Conservation (phyloP, 2,113 vertebrate species). For the Pachypanchax playfairii region DNA sequence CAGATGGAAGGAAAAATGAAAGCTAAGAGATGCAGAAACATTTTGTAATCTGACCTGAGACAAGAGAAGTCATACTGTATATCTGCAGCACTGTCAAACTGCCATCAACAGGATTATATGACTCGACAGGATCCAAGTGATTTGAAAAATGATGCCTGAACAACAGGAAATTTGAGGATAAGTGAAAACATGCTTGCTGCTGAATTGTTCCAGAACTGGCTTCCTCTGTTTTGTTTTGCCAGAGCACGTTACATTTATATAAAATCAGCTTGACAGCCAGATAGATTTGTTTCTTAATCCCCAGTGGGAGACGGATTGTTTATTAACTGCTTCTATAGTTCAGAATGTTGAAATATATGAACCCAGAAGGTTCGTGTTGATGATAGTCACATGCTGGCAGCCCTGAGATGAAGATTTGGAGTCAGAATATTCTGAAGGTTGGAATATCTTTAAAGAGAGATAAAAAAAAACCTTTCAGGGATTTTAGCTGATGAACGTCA, state of each 20-base stretch:
- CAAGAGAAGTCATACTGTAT: slow-evolving; percentile 48
- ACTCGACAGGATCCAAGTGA: slow-evolving; percentile 66
- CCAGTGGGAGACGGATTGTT: too few species aligned
- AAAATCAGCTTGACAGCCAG: too few species aligned
- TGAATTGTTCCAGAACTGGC: slow-evolving; percentile 26
- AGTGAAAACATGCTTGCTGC: slow-evolving; percentile 74
- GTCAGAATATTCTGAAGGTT: slow-evolving; percentile 35
- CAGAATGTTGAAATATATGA: slow-evolving; percentile 33
- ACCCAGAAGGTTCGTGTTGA: slow-evolving; percentile 31
- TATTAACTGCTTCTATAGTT: too few species aligned
- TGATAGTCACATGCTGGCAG: slow-evolving; percentile 28
- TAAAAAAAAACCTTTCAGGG: too few species aligned
- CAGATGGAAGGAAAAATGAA: slow-evolving; percentile 26
- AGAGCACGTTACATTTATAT: slow-evolving; percentile 15
- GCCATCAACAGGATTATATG: slow-evolving; percentile 64
- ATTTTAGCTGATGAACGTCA: too few species aligned
- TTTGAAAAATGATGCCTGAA: slow-evolving; percentile 71
- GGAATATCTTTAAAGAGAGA: too few species aligned
- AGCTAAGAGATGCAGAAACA: slow-evolving; percentile 34
- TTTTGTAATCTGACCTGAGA: slow-evolving; percentile 60
- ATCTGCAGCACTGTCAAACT: slow-evolving; percentile 56
- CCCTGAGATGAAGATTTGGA: slow-evolving; percentile 40
- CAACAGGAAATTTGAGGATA: slow-evolving; percentile 68
- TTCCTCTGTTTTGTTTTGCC: slow-evolving; percentile 30
- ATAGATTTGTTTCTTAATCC: too few species aligned